phyloP scores from a whole-genome alignment of 2,113 vertebrate species.

The Eleginops maclovinus region DNA sequence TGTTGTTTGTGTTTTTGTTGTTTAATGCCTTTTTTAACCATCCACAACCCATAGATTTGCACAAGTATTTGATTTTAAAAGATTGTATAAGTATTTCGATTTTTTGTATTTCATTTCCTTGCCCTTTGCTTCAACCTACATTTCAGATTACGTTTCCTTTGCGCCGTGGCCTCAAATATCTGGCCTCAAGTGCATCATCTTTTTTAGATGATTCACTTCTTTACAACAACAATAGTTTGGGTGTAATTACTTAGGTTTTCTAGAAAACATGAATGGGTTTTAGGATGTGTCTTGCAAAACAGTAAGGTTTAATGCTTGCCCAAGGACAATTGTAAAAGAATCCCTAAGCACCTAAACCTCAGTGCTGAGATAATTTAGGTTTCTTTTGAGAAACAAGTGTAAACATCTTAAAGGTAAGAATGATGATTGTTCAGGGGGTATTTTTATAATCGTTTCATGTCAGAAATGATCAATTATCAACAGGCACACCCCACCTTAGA shows the following conservation, averaged over 20 bases:
- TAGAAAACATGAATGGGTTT: neutral
- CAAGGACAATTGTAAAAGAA: neutral
- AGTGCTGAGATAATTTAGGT: neutral
- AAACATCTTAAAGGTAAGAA: neutral
- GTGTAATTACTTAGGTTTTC: neutral
- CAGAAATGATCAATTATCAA: conserved; percentile 22
- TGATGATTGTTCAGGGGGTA: neutral
- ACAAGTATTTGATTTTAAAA: no score
- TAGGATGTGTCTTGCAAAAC: neutral
- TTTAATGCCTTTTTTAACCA: no score
- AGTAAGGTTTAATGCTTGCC: no score
- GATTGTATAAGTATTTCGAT: no score
- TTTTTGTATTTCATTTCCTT: neutral
- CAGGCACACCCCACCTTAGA: conserved; percentile 5
- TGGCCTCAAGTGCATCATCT: no score
- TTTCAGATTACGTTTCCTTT: neutral
- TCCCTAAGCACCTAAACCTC: neutral
- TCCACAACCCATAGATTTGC: no score
- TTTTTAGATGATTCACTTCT: neutral
- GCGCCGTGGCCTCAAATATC: neutral
- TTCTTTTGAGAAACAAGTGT: neutral
- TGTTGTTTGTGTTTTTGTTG: no score
- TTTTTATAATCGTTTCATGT: neutral
- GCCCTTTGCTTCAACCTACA: neutral
- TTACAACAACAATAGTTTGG: neutral